phyloP scores from a whole-genome alignment of 2,888 invertebrate species.

The Xanthia togata region DNA sequence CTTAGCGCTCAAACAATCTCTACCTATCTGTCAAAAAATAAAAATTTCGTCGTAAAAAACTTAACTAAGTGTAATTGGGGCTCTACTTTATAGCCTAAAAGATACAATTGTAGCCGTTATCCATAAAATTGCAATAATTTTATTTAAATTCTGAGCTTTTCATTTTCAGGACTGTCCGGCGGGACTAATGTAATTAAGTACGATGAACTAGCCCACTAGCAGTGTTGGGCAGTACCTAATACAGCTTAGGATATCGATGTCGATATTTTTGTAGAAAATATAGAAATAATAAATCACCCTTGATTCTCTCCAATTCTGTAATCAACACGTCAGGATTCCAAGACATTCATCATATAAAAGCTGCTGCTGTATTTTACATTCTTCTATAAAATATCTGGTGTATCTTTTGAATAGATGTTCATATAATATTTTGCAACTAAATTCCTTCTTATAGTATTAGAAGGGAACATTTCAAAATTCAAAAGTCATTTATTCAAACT shows the following conservation, averaged over 20 bases:
- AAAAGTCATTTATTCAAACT: too few relatives aligned
- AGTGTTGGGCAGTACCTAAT: constrained; percentile 14
- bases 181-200: constrained; percentile 82
- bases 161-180: constrained; percentile 70
- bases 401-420: background rate
- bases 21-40: constrained; percentile 11
- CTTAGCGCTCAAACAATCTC: constrained; percentile 1
- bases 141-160: constrained; percentile 72
- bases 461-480: too few relatives aligned
- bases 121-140: constrained; percentile 65
- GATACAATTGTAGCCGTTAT: constrained; percentile 47
- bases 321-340: background rate
- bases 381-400: background rate
- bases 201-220: constrained; percentile 71
- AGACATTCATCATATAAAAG: background rate
- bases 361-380: background rate
- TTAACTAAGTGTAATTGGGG: constrained; percentile 31
- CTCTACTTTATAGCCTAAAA: constrained; percentile 36
- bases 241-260: constrained; percentile 13
- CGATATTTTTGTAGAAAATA: constrained; percentile 6
- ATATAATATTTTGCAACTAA: background rate
- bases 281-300: background rate
- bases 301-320: background rate
- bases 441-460: background rate
- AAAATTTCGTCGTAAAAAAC: constrained; percentile 32